Conservation (phyloP, 2,888 invertebrate genomes). For the Tuberolachnus salignus region DNA sequence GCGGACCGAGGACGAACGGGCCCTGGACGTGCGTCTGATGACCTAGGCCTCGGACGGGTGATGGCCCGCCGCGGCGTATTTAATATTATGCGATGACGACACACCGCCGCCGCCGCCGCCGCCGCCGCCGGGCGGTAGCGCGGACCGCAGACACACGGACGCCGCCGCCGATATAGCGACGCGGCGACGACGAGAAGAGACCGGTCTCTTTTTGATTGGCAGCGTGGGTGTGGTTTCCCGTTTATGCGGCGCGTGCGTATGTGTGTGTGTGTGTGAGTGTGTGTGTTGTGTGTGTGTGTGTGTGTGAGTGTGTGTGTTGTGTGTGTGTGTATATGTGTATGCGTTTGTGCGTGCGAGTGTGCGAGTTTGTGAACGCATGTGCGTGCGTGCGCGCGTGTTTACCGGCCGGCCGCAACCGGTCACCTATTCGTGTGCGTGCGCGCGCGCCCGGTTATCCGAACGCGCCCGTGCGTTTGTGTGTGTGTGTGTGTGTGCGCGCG, state of each 20-base stretch:
- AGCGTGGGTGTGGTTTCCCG: conserved; percentile 51
- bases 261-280: neutral
- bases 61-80: neutral
- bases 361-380: neutral
- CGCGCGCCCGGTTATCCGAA: neutral
- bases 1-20: conserved; percentile 19
- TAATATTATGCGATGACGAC: too few species aligned
- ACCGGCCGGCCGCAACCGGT: neutral
- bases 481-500: neutral
- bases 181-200: conserved; percentile 12
- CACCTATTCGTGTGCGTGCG: neutral
- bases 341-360: neutral
- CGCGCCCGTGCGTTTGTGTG: neutral
- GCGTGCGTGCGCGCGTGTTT: neutral
- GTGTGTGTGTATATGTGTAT: conserved; percentile 42
- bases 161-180: conserved; percentile 27
- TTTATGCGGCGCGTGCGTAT: conserved; percentile 7
- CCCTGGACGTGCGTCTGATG: conserved; percentile 1
- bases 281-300: neutral
- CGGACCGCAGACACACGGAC: conserved; percentile 49
- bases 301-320: conserved; percentile 2
- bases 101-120: neutral
- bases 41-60: conserved; percentile 16
- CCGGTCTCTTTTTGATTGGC: conserved; percentile 54
- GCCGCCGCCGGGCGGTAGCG: neutral